Base-by-base conservation (phyloP, 2,888 invertebrate genomes). In the Hololepta plana region DNA sequence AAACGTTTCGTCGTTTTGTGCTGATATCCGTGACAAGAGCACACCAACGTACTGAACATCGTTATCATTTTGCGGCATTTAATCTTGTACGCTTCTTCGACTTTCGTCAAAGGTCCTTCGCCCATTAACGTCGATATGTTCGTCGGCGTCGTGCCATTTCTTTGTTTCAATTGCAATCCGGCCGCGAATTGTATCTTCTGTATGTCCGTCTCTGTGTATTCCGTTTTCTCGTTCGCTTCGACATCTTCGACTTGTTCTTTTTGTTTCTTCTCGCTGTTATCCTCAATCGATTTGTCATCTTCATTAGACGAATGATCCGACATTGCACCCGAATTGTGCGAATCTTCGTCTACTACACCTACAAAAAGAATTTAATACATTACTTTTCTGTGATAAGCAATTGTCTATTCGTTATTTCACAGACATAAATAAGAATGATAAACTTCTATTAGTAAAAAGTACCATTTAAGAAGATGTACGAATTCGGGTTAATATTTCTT, bases 121-220 rank as follows among this genome's bases (percentile, higher is more conserved):
- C 37, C 39, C 6, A 42, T 38, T 3, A 44, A 43, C 9, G 25
- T 23, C 13, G 28, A 20, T 12, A 27, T 5, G 1, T 43, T 25
- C 8, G 14, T 24, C 8, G 28, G 22, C 5, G 32, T 38, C 1
- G 41, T 38, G 4, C 46, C 32, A 21, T 45, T 44, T 22, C 38
- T 45, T 32, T 46, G 44, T 12, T 50, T 33, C 7, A 53, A 32
- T 27, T 45, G 43, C 10, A 53, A 33, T 6, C 50, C 51, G 4
- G 51, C 52, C 3, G 51, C 51, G 30, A 53, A 53, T 27, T 46
- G 35, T 7, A 52, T 51, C 36, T 53, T 53, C 32, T 46, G 42
- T 22, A 44, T 39, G 20, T 50, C 47, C 3, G 32, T 23, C 29
- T 35, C 35, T n/a, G n/a, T n/a, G n/a, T n/a, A n/a, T n/a, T 12